Evolutionary conservation across 2,888 invertebrate genomes (phyloP).

Genomic region (Drosophila lacicola): DNA sequence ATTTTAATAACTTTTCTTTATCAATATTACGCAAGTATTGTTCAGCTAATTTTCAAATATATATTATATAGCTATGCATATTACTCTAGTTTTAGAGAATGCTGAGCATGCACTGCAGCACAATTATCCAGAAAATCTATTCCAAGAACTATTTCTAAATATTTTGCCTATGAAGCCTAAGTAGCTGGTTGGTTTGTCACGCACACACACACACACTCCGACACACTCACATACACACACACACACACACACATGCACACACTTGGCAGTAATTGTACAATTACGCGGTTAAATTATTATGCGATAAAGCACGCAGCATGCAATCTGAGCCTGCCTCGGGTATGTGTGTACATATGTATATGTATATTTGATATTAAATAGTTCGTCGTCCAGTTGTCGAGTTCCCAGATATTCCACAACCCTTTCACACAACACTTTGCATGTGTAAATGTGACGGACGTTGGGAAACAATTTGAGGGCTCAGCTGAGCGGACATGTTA

Average conservation of each 20-base stretch:
- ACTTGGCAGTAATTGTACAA: conserved; percentile 75
- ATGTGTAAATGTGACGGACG: conserved; percentile 64
- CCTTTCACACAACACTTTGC: conserved; percentile 46
- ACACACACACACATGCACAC: conserved; percentile 35
- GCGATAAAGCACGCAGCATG: conserved; percentile 79
- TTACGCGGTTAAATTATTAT: conserved; percentile 80
- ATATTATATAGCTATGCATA: neutral
- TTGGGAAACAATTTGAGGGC: conserved; percentile 34
- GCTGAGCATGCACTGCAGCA: conserved; percentile 37
- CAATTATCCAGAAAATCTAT: conserved; percentile 41
- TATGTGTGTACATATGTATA: conserved; percentile 27
- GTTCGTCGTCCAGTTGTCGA: conserved; percentile 7
- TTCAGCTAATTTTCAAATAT: neutral
- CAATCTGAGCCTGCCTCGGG: conserved; percentile 36
- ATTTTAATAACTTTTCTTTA: no score
- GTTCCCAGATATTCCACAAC: conserved; percentile 27
- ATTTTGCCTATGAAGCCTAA: conserved; percentile 24
- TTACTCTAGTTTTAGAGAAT: conserved; percentile 17
- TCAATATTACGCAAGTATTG: neutral
- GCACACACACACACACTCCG: conserved; percentile 23
- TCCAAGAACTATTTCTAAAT: conserved; percentile 55
- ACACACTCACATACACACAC: conserved; percentile 10
- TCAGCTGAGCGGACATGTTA: conserved; percentile 59
- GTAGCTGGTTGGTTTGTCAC: conserved; percentile 37
- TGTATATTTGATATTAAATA: conserved; percentile 17